phyloP scores from a whole-genome alignment of 2,113 vertebrate genomes.

The Arenaria interpres region DNA sequence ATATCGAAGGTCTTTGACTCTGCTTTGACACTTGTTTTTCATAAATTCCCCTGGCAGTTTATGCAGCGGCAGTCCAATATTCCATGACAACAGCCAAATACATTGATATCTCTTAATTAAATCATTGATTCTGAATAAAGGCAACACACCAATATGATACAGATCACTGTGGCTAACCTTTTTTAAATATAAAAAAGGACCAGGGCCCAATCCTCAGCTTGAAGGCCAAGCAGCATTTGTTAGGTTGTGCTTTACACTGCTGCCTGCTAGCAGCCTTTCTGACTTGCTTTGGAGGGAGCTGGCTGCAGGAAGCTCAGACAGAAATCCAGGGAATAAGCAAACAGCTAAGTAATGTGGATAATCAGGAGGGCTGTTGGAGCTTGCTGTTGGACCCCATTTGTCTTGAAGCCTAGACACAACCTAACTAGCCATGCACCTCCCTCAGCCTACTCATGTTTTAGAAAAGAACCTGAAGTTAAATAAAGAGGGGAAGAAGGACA shows the following conservation, averaged over 20 bases:
- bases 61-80: constrained; percentile 1
- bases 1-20: neutral
- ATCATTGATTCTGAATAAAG: constrained; percentile 15
- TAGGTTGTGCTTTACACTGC: neutral
- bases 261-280: neutral
- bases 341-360: fast-evolving
- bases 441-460: neutral
- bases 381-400: neutral
- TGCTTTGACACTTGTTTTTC: constrained; percentile 25
- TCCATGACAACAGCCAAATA: constrained; percentile 1
- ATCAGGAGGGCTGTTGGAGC: neutral
- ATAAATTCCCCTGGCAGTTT: neutral
- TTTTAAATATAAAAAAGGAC: neutral
- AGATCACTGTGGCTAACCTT: neutral
- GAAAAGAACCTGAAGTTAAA: neutral
- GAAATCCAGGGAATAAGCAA: neutral
- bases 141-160: neutral
- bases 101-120: constrained; percentile 16
- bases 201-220: neutral
- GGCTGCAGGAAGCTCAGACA: neutral
- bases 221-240: neutral
- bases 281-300: neutral
- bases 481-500: neutral
- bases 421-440: neutral
- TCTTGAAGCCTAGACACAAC: neutral